phyloP scores from a whole-genome alignment of 2,797 vertebrate species.

The Schizothorax lantsangensis region DNA sequence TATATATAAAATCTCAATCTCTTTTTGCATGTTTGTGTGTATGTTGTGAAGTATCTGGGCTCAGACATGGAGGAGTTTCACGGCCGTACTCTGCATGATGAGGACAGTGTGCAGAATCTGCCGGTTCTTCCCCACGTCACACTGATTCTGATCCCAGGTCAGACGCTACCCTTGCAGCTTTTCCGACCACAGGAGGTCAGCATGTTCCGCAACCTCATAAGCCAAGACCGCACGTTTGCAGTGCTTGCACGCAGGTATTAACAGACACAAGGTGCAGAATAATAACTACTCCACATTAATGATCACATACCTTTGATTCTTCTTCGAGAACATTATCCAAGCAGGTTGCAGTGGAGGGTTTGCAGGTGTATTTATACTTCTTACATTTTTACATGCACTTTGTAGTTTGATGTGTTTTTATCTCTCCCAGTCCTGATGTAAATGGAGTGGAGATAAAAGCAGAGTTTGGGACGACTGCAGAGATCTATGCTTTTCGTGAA shows the following conservation, averaged over 20 bases:
- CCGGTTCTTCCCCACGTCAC: conserved; percentile 91
- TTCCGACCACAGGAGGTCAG: conserved; percentile 96
- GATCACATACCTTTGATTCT: neutral
- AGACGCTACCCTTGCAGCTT: conserved; percentile 95
- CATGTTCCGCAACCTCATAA: conserved; percentile 94
- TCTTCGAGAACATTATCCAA: neutral
- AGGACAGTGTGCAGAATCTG: conserved; percentile 94
- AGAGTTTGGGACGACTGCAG: conserved; percentile 95
- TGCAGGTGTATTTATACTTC: neutral
- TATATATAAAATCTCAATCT: neutral
- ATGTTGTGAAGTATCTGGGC: conserved; percentile 87
- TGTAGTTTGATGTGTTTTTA: neutral
- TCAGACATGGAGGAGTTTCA: conserved; percentile 99
- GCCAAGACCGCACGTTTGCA: conserved; percentile 95
- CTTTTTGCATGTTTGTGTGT: conserved; percentile 19
- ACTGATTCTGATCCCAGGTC: conserved; percentile 94
- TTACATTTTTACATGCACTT: neutral
- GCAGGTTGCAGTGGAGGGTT: neutral
- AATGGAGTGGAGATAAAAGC: conserved; percentile 68
- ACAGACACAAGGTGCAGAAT: neutral
- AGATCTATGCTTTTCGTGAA: conserved; percentile 96
- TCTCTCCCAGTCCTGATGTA: conserved; percentile 47
- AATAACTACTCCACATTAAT: neutral
- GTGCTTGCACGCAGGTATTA: conserved; percentile 94
- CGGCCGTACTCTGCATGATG: conserved; percentile 93